A percentile compares a stretch with the other conserved stretches of the same genome.
phyloP scores from a whole-genome alignment of 2,113 vertebrate species.

The Apteryx mantelli region DNA sequence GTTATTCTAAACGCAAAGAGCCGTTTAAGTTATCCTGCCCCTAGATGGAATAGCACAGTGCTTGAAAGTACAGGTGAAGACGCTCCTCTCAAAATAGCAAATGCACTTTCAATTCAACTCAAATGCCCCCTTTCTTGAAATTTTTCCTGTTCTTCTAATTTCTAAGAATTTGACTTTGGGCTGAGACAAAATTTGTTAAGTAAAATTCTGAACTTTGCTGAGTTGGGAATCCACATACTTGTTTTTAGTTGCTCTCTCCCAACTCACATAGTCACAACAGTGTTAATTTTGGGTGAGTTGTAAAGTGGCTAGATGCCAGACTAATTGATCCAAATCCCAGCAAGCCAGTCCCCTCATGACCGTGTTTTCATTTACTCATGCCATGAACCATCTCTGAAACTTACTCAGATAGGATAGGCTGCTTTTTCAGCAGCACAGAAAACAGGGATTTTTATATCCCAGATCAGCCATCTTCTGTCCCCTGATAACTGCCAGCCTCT shows the following conservation, averaged over 20 bases:
- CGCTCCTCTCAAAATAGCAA: not conserved
- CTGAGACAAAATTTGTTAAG: not conserved
- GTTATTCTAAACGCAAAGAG: not conserved
- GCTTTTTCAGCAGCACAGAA: not conserved
- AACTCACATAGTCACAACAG: not conserved
- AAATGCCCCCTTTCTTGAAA: not conserved
- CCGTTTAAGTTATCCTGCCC: not conserved
- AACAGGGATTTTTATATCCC: not conserved
- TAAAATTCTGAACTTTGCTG: not conserved
- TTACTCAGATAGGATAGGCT: not conserved
- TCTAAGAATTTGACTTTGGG: not conserved
- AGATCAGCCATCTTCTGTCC: not conserved
- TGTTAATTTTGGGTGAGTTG: not conserved
- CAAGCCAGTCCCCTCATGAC: not conserved
- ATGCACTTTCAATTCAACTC: not conserved
- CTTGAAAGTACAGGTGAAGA: not conserved
- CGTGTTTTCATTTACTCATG: not conserved
- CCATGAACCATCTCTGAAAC: not conserved
- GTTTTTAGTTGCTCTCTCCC: not conserved
- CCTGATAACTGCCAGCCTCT: not conserved
- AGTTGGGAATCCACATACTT: not conserved
- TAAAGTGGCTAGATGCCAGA: not conserved
- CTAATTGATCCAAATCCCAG: not conserved
- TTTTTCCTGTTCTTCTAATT: not conserved
- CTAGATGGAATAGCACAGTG: not conserved